Evolutionary conservation across 2,113 vertebrate species (phyloP).

Genomic region (Scophthalmus maximus): DNA sequence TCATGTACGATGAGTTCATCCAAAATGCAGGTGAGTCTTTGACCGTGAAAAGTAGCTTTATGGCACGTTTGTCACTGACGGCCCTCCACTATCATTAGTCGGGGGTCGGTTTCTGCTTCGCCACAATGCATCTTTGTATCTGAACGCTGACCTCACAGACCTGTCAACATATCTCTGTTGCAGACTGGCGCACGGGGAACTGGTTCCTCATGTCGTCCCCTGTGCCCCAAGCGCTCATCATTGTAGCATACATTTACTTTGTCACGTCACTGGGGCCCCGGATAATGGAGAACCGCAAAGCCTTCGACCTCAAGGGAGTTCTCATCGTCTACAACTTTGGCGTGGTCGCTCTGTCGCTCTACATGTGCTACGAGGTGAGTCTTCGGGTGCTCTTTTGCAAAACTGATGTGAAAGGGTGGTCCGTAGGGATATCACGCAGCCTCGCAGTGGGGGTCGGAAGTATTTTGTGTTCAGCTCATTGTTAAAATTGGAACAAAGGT

Average conservation of each 20-base stretch:
- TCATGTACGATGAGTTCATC: slow-evolving; percentile 90
- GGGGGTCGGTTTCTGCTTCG: not conserved
- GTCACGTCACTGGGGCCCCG: slow-evolving; percentile 91
- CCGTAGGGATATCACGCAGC: not conserved
- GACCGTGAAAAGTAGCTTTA: no score
- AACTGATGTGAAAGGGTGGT: no score
- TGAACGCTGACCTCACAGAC: not conserved
- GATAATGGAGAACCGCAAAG: slow-evolving; percentile 96
- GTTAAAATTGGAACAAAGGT: no score
- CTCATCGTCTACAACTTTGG: slow-evolving; percentile 92
- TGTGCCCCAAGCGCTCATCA: slow-evolving; percentile 88
- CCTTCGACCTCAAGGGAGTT: slow-evolving; percentile 89
- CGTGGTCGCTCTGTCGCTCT: slow-evolving; percentile 91
- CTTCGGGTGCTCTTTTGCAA: accelerated
- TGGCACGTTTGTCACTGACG: not conserved
- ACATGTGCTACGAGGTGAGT: slow-evolving; percentile 95
- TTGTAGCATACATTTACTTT: slow-evolving; percentile 91
- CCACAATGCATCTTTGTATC: no score
- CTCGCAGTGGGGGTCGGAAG: no score
- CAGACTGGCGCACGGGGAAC: slow-evolving; percentile 89
- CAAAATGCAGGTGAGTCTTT: slow-evolving; percentile 90
- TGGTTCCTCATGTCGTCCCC: slow-evolving; percentile 95
- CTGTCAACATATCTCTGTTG: not conserved
- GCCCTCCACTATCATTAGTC: no score
- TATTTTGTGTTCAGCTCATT: not conserved